Evolutionary conservation across 2,888 invertebrate species (phyloP), one percentile per base, ranked within the genome.

Genomic region (Oscheius sp.): DNA sequence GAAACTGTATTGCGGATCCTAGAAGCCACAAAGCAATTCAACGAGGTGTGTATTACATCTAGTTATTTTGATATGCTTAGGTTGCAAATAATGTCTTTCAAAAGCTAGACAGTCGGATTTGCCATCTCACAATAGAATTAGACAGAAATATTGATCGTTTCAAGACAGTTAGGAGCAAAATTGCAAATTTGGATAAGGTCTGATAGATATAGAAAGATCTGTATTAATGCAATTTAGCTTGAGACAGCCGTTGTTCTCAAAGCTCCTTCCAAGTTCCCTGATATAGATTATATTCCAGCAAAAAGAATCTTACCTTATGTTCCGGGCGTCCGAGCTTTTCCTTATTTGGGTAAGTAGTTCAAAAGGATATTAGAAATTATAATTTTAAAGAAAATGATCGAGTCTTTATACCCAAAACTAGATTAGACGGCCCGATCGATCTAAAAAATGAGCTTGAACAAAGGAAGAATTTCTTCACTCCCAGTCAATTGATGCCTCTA

Each of bases 1-100:
- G 80, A 80, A 45, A 70, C 77, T 8, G 61, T 73, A 15, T 69
- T 69, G 33, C 61, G 73, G 20, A 71, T 72, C 29, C 34, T 72
- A 8, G 66, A 79, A 39, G 52, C 75, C 10, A 50, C 69, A 12
- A n/a, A 68, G 17, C 34, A 64, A 45, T 65, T 78, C 25, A 48
- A 57, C 48, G 27, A 75, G 65, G 75, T 73, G 8, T 10, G 39
- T 39, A 58, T 3, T 6, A 33, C n/a, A 10, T 20, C 57, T 34
- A 20, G 33, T 17, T n/a, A 12, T 37, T 57, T 17, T 3, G 20
- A 20, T 31, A 5, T 3, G 3, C n/a, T 31, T 15, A 58, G 39
- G 42, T 58, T 23, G 27, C 58, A 15, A 58, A 39, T 25, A 23
- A 20, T 6, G 17, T 58, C 23, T 58, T 58, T 23, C 20, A 5